Percentiles rank a stretch among this genome's conserved stretches.
Conservation (phyloP, 1,140 invertebrate genomes). For the Drosophila eugracilis region DNA sequence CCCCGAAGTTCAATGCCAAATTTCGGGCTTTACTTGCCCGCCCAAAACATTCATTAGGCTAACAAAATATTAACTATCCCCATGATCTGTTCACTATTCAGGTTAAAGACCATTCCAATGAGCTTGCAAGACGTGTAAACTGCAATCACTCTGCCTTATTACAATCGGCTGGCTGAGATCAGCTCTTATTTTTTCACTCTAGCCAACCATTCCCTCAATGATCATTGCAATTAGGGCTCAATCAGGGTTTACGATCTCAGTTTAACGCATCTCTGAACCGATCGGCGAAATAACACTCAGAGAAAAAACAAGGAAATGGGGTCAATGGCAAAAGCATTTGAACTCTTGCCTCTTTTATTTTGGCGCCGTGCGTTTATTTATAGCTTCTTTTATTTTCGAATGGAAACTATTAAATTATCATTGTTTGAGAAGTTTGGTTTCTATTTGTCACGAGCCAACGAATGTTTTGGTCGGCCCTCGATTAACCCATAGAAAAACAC, state of each 20-base stretch:
- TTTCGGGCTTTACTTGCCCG: background rate
- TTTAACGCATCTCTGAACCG: constrained; percentile 22
- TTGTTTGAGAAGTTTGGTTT: constrained; percentile 43
- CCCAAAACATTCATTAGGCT: constrained; percentile 18
- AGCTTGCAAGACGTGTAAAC: constrained; percentile 25
- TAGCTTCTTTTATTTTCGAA: constrained; percentile 16
- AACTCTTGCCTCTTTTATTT: constrained; percentile 59
- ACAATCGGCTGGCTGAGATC: constrained; percentile 38
- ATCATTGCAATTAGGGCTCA: constrained; percentile 64
- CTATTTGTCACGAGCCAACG: constrained; percentile 71
- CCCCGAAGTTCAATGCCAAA: constrained; percentile 38
- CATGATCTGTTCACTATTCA: constrained; percentile 20
- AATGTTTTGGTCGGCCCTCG: constrained; percentile 36
- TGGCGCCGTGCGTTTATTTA: constrained; percentile 4
- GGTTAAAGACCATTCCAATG: constrained; percentile 43
- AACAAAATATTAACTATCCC: constrained; percentile 26
- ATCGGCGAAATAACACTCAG: constrained; percentile 21
- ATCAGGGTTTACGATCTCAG: constrained; percentile 30
- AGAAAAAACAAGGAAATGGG: constrained; percentile 47
- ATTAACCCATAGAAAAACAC: constrained; percentile 45
- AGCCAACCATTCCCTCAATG: constrained; percentile 10
- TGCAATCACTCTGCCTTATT: constrained; percentile 57
- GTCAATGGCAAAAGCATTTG: constrained; percentile 81
- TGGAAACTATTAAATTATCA: constrained; percentile 20
- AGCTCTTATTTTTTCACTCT: constrained; percentile 32